Evolutionary conservation across 2,888 invertebrate species (phyloP).

Genomic region (Caenorhabditis afra): DNA sequence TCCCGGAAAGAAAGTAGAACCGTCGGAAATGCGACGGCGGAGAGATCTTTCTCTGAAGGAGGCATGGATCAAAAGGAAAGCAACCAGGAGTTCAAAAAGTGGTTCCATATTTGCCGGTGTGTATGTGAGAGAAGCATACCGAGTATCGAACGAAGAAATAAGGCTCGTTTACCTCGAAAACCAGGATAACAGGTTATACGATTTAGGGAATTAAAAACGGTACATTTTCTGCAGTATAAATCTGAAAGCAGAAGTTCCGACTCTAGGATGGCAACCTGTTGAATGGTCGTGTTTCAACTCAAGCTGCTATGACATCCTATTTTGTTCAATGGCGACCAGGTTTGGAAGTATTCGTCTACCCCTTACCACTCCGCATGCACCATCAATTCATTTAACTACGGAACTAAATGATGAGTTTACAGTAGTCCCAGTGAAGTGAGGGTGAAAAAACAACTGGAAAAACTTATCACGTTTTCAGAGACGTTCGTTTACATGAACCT

Average conservation of each 20-base stretch:
- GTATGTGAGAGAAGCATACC: constrained; percentile 59
- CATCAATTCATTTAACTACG: constrained; percentile 35
- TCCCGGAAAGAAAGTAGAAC: constrained; percentile 2
- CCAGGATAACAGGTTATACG: constrained; percentile 42
- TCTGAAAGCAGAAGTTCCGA: constrained; percentile 25
- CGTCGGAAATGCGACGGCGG: constrained; percentile 20
- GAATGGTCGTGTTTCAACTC: constrained; percentile 59
- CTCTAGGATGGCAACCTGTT: constrained; percentile 46
- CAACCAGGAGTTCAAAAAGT: neutral
- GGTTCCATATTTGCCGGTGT: constrained; percentile 48
- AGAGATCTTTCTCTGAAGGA: constrained; percentile 43
- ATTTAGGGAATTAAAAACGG: neutral
- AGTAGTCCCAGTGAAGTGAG: constrained; percentile 42
- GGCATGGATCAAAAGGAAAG: constrained; percentile 22
- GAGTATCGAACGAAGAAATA: constrained; percentile 50
- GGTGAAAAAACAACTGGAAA: too few species aligned
- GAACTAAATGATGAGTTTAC: constrained; percentile 53
- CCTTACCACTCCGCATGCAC: constrained; percentile 5
- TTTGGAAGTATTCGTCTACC: constrained; percentile 51
- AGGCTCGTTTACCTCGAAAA: constrained; percentile 48
- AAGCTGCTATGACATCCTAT: constrained; percentile 52
- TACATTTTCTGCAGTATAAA: constrained; percentile 23
- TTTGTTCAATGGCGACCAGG: constrained; percentile 62
- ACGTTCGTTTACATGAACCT: constrained; percentile 57
- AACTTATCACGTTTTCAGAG: constrained; percentile 37